Percentiles rank a stretch among this genome's conserved stretches.
These are phyloP conservation scores for Bhutanitis thaidina DNA, from an alignment of 2,888 invertebrate species.

Conservation along the genomic window DNA sequence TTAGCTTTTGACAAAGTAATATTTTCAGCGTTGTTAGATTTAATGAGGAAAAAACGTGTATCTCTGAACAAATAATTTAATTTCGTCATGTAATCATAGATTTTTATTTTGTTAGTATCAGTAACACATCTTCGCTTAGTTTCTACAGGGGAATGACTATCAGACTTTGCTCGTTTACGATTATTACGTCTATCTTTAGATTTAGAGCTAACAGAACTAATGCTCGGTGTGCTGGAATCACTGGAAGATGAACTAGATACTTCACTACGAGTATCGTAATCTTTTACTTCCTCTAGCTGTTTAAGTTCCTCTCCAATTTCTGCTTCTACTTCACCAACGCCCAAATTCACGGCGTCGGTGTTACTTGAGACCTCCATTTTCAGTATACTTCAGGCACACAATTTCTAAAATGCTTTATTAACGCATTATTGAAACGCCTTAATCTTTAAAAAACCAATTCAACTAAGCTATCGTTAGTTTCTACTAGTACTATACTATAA, in stretches of 20 bases:
- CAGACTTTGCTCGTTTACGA: slow-evolving; percentile 77
- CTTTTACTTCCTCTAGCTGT: slow-evolving; percentile 85
- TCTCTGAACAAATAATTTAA: slow-evolving; percentile 96
- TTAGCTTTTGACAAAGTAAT: slow-evolving; percentile 96
- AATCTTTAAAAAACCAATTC: too few relatives aligned
- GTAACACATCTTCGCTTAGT: slow-evolving; percentile 57
- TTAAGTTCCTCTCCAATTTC: slow-evolving; percentile 91
- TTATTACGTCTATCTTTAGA: slow-evolving; percentile 80
- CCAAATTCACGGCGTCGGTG: slow-evolving; percentile 82
- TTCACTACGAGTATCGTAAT: slow-evolving; percentile 93
- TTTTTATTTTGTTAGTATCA: slow-evolving; percentile 74
- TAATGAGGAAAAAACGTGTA: slow-evolving; percentile 96
- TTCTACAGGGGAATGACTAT: slow-evolving; percentile 62
- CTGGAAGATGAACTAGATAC: slow-evolving; percentile 90
- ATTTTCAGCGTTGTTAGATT: slow-evolving; percentile 98
- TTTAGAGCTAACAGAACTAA: slow-evolving; percentile 87
- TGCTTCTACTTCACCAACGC: slow-evolving; percentile 83
- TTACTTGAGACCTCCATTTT: slow-evolving; percentile 76
- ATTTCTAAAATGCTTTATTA: background rate
- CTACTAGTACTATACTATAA: too few relatives aligned
- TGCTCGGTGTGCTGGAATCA: slow-evolving; percentile 86
- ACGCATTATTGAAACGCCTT: too few relatives aligned
- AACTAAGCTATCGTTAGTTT: too few relatives aligned
- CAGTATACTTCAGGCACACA: slow-evolving; percentile 23
- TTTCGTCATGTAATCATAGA: slow-evolving; percentile 92